Base-by-base conservation (phyloP, 2,888 invertebrate species). In the Tortricodes alternella region DNA sequence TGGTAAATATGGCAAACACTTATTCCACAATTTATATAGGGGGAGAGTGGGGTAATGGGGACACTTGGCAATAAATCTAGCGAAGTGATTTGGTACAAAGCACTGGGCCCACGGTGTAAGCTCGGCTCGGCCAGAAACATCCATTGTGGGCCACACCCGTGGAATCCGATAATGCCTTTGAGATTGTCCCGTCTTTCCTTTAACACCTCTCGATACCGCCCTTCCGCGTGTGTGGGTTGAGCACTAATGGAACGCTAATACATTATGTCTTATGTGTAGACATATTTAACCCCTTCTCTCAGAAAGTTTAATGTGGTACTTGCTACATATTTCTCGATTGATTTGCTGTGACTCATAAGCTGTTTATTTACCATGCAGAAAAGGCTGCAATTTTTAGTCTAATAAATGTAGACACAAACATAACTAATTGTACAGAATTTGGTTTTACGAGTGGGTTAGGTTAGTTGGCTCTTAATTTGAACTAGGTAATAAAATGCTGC, bases 81-180 rank as follows among this genome's bases (percentile, higher is more conserved):
- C 74, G 78, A 84, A 89, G 89, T 89, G 89, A 90, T 89, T 89
- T 84, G 80, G 81, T 88, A 89, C 88, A 89, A 90, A 89, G 89
- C 85, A 89, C 81, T 86, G 76, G 81, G 85, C 76, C 83, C 83
- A 77, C 80, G 74, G 70, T 70, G 80, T 89, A 89, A 89, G 88
- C 88, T 79, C 70, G 76, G 79, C 75, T 78, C 80, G 86, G 80
- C 76, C 83, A 82, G 82, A 80, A 66, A 85, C 89, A 89, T 89
- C 84, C 76, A 86, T 89, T 87, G 85, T 83, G 80, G 83, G 68
- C 80, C 80, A 77, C 76, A 77, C 83, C 85, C 83, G 72, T 73
- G 82, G 84, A 89, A 90, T 89, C 90, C 90, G 89, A 85, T 91
- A 91, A 89, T 86, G 74, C 90, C 86, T 76, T 62, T 58, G 85